A percentile compares a stretch with the other conserved stretches of the same genome.
Evolutionary conservation across 53 echinoderm and acorn worm species (phyloP).

Genomic region (Antedon mediterranea): DNA sequence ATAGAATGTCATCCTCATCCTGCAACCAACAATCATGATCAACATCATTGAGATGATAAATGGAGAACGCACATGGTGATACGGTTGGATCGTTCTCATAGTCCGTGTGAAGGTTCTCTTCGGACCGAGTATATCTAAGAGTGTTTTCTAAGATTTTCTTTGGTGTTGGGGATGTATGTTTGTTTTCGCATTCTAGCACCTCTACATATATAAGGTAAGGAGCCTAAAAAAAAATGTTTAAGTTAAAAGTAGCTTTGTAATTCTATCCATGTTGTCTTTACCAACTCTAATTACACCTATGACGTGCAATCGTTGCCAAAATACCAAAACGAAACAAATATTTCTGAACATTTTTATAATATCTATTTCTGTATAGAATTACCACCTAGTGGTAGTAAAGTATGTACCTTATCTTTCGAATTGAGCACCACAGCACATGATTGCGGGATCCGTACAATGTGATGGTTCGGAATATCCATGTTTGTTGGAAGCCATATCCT

Average conservation of each 20-base stretch:
- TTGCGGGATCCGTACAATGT: constrained; percentile 88
- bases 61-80: constrained; percentile 57
- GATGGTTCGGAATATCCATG: constrained; percentile 55
- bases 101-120: constrained; percentile 73
- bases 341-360: too few relatives aligned
- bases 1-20: constrained; percentile 90
- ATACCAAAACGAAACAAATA: not conserved
- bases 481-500: constrained; percentile 83
- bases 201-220: constrained; percentile 97
- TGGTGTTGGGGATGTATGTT: constrained; percentile 89
- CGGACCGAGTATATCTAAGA: constrained; percentile 79
- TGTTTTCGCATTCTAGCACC: constrained; percentile 82
- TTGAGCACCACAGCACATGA: constrained; percentile 76
- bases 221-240: constrained; percentile 25
- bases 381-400: too few relatives aligned
- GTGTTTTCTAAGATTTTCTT: constrained; percentile 93
- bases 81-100: constrained; percentile 34
- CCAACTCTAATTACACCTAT: too few relatives aligned
- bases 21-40: constrained; percentile 99
- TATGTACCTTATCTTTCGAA: constrained; percentile 98
- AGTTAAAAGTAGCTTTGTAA: too few relatives aligned
- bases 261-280: too few relatives aligned
- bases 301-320: too few relatives aligned
- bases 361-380: too few relatives aligned
- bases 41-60: constrained; percentile 73